A percentile compares a stretch with the other conserved stretches of the same genome.
phyloP scores from a whole-genome alignment of 1,140 invertebrate genomes.

The Nilaparvata lugens region DNA sequence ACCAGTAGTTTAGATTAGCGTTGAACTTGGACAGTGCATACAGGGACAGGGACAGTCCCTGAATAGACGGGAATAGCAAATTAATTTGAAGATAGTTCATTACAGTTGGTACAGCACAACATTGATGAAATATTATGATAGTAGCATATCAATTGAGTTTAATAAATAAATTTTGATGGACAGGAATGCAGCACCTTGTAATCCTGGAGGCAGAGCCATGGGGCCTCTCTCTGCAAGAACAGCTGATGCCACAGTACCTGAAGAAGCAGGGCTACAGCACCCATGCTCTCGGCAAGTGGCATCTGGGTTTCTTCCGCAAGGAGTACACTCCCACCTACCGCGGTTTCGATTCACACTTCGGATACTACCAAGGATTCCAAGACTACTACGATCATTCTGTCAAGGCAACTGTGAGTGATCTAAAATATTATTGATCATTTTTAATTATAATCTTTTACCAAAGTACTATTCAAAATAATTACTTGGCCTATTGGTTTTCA shows the following conservation, averaged over 20 bases:
- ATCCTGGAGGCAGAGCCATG: constrained; percentile 61
- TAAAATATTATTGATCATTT: too few relatives aligned
- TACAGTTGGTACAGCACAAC: too few relatives aligned
- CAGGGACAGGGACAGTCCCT: too few relatives aligned
- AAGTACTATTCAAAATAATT: not conserved
- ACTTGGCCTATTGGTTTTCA: too few relatives aligned
- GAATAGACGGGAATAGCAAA: too few relatives aligned
- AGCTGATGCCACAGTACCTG: constrained; percentile 65
- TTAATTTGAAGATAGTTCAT: too few relatives aligned
- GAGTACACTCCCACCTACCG: constrained; percentile 66
- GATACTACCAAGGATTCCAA: constrained; percentile 71
- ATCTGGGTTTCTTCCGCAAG: constrained; percentile 60
- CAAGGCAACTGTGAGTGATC: constrained; percentile 42
- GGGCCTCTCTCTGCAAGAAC: constrained; percentile 59
- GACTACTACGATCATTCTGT: constrained; percentile 70
- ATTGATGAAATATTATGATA: too few relatives aligned
- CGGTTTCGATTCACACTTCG: constrained; percentile 79
- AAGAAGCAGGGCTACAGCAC: constrained; percentile 67
- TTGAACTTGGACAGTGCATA: too few relatives aligned
- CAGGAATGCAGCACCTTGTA: constrained; percentile 71
- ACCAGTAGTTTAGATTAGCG: too few relatives aligned
- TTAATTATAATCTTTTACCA: too few relatives aligned
- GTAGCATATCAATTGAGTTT: too few relatives aligned
- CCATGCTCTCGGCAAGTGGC: constrained; percentile 88
- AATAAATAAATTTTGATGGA: too few relatives aligned